Base-by-base conservation (phyloP, 2,888 invertebrate species). In the Heteropelma amictum region DNA sequence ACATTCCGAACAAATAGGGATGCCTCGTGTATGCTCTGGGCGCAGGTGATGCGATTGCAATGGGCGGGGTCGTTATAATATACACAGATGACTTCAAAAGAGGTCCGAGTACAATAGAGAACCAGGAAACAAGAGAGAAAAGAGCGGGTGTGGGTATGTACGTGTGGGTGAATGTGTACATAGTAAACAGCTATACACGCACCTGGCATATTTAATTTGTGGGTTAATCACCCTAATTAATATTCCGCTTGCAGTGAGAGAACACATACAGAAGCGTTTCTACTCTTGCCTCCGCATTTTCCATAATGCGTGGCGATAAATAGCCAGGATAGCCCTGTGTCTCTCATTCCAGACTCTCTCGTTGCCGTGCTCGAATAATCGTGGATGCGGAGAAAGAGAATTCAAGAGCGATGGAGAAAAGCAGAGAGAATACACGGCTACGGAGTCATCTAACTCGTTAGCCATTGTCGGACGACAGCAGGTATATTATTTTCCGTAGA, bases 211-310 rank as follows among this genome's bases (percentile, higher is more conserved):
- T 85, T 86, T 86, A 86, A 86, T 85, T 86, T 82, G 82, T 77
- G 79, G 81, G 82, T 85, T 85, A 85, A 86, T 86, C 83, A 78
- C 70, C 74, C 81, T 82, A 82, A 85, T 86, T 86, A 86, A 86
- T 86, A 86, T 83, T 81, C 81, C 81, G 61, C 76, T 80, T 61
- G 40, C 69, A 69, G 68, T 67, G 74, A 73, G 54, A 72, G 49
- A 49, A 40, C 49, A n/a, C n/a, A 51, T 38, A 40, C 63, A 45
- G 21, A 28, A 63, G 73, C 61, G 69, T 73, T 73, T 49, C 63
- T 23, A 69, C 63, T 68, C 68, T 68, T 63, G 77, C 64, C 70
- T 76, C 76, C 77, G 79, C 79, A 82, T 82, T 83, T 83, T 85
- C 81, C 82, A 81, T 83, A 84, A 82, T 82, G 78, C 77, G 76